Evolutionary conservation across 2,888 invertebrate species (phyloP).

Genomic region (Carterocephalus palaemon): DNA sequence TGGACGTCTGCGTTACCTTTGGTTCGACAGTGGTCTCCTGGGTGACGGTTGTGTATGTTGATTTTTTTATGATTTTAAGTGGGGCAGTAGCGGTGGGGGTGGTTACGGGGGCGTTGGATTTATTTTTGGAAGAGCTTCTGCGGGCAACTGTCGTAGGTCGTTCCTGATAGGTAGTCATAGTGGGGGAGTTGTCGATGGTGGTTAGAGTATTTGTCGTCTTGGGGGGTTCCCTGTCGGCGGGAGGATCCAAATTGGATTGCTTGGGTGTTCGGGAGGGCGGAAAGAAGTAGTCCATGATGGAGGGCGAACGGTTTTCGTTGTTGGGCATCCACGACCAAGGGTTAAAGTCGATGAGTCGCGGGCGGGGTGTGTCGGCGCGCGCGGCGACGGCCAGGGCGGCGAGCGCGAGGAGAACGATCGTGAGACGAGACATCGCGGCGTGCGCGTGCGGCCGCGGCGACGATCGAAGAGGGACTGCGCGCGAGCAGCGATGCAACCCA

Average conservation of each 20-base stretch:
- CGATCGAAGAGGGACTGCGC: conserved; percentile 73
- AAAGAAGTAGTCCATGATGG: conserved; percentile 75
- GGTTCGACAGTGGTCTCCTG: conserved; percentile 56
- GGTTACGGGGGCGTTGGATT: conserved; percentile 59
- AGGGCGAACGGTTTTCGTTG: conserved; percentile 65
- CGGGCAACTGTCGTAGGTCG: conserved; percentile 61
- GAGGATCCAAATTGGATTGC: conserved; percentile 66
- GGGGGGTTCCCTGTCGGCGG: conserved; percentile 61
- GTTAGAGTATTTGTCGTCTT: conserved; percentile 47
- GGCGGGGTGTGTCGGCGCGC: conserved; percentile 56
- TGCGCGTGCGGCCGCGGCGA: conserved; percentile 72
- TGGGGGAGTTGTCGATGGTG: conserved; percentile 49
- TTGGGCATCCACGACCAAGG: conserved; percentile 73
- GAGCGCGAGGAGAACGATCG: conserved; percentile 63
- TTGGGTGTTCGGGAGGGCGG: conserved; percentile 75
- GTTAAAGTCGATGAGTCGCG: conserved; percentile 69
- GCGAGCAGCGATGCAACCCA: conserved; percentile 48
- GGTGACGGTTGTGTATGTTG: conserved; percentile 54
- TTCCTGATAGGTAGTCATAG: conserved; percentile 60
- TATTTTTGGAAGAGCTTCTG: conserved; percentile 64
- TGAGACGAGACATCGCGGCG: conserved; percentile 64
- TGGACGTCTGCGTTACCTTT: conserved; percentile 56
- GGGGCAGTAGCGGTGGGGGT: conserved; percentile 58
- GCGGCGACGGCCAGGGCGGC: conserved; percentile 50
- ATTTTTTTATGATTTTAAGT: conserved; percentile 63